Percentiles rank a stretch among this genome's conserved stretches.
These are phyloP conservation scores for Aleiodes alternator DNA, from an alignment of 2,888 invertebrate species.

Conservation along the genomic window DNA sequence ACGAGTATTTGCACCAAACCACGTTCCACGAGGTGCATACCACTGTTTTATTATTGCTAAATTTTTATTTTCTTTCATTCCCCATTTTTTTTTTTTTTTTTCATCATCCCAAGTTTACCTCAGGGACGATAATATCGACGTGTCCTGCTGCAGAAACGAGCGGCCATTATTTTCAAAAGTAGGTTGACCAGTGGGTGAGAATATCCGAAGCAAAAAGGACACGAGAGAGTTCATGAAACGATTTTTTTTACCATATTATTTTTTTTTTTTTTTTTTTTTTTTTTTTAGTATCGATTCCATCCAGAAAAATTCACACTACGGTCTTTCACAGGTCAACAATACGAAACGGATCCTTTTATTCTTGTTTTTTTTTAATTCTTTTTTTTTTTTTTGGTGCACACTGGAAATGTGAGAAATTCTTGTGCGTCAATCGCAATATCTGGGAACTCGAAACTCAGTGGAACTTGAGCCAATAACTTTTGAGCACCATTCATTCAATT, in stretches of 20 bases:
- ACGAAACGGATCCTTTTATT: not conserved
- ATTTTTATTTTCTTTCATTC: not conserved
- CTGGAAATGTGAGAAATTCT: slow-evolving; percentile 26
- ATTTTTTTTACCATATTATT: too few species aligned
- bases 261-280: too few species aligned
- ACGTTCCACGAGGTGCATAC: not conserved
- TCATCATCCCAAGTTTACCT: not conserved
- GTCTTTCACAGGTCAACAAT: slow-evolving; percentile 13
- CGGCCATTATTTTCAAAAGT: slow-evolving; percentile 19
- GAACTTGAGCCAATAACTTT: slow-evolving; percentile 61
- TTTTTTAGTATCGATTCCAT: too few species aligned
- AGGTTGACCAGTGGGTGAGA: slow-evolving; percentile 9
- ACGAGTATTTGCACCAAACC: too few species aligned
- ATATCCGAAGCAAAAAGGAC: not conserved
- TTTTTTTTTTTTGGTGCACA: not conserved
- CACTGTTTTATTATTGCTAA: slow-evolving; percentile 19
- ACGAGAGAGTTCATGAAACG: too few species aligned
- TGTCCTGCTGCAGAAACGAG: slow-evolving; percentile 12
- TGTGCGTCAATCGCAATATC: slow-evolving; percentile 24
- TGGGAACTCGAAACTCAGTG: slow-evolving; percentile 58
- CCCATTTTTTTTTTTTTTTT: not conserved
- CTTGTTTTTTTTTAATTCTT: too few species aligned
- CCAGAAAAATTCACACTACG: too few species aligned
- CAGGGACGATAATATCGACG: slow-evolving; percentile 27
- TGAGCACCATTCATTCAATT: slow-evolving; percentile 51